A percentile compares a stretch with the other conserved stretches of the same genome.
These are phyloP conservation scores for Papilio protenor DNA, from an alignment of 2,888 invertebrate species.

Conservation along the genomic window DNA sequence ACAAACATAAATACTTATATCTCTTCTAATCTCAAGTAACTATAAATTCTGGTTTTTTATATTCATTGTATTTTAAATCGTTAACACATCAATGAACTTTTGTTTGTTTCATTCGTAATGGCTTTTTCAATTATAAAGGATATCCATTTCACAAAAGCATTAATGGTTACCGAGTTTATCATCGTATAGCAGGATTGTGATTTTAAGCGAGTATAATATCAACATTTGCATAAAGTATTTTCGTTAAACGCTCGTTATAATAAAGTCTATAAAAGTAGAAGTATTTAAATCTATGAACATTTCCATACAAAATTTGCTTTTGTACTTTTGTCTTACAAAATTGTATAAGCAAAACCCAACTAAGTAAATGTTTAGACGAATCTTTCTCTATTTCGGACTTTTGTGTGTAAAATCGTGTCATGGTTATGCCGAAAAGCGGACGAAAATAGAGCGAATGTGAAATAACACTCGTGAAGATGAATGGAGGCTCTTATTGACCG, in stretches of 20 bases:
- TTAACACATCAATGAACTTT: neutral
- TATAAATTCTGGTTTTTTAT: neutral
- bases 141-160: slow-evolving; percentile 15
- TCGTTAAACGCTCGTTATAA: neutral
- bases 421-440: slow-evolving; percentile 35
- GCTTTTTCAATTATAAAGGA: slow-evolving; percentile 16
- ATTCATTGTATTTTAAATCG: neutral
- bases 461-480: slow-evolving; percentile 35
- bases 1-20: neutral
- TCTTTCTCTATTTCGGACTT: slow-evolving; percentile 6
- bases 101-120: neutral
- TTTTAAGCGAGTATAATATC: slow-evolving; percentile 13
- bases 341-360: neutral
- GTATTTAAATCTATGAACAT: neutral
- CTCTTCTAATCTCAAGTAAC: neutral
- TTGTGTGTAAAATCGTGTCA: slow-evolving; percentile 30
- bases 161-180: slow-evolving; percentile 13
- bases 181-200: slow-evolving; percentile 15
- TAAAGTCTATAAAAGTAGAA: slow-evolving; percentile 1
- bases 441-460: slow-evolving; percentile 37
- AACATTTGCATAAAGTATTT: slow-evolving; percentile 17
- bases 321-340: neutral
- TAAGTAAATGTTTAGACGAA: neutral
- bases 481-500: slow-evolving; percentile 38
- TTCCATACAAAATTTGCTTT: neutral